Base-by-base conservation (phyloP, 2,113 vertebrate genomes). In the Semicossyphus pulcher region DNA sequence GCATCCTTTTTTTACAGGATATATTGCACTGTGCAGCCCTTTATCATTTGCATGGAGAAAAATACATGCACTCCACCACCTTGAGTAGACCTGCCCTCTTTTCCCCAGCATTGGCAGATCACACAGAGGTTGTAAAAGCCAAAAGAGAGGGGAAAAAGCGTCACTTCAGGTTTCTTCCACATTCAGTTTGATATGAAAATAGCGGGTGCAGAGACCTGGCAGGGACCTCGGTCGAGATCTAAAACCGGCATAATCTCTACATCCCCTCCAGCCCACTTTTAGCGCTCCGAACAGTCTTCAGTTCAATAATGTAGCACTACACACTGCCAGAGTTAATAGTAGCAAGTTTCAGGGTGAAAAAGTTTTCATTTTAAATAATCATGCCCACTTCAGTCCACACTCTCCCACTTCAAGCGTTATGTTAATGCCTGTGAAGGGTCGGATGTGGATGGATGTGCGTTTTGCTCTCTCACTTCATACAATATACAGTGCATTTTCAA, bases 231-330 rank as follows among this genome's bases (percentile, higher is more conserved):
- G 71, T 8, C 2, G 8, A 76, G 77, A 85, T 86, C 73, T 73
- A 32, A 81, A 76, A 80, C 42, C 2, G 69, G 59, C 26, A 68
- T 81, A 61, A 86, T 83, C 59, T 88, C 74, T 59, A 53, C 66
- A 76, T 83, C 67, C 76, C 47, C 70, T 80, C 15, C 36, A 70
- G 77, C 66, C 70, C 66, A 80, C 69, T 85, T 89, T 44, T 53
- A 64, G 59, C 60, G 42, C 49, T 44, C 48, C 23, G 59, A 78
- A 72, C 76, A 47, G 57, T 67, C 64, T 45, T 75, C 45, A 77
- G 83, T 78, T 90, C 83, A 89, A 85, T 89, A 87, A 90, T 91
- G 83, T 62, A 90, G 78, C 45, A 60, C 62, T 83, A 70, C 82
- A 85, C 72, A 47, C 81, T 73, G 74, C 62, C 71, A 51, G 76